Evolutionary conservation across 2,113 vertebrate species (phyloP).

Genomic region (Brachionichthys hirsutus): DNA sequence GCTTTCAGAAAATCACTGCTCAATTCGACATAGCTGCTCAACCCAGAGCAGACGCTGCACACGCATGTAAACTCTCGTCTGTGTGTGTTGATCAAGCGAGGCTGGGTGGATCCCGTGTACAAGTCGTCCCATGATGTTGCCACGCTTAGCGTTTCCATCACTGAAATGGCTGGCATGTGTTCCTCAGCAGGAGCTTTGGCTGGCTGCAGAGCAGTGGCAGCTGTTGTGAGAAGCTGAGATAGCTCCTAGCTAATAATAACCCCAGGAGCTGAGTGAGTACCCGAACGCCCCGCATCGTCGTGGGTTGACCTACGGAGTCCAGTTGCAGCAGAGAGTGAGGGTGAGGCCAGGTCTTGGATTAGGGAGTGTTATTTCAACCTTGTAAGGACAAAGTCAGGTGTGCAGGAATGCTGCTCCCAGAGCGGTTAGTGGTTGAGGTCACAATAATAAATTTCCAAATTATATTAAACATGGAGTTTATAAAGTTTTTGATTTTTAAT

Average conservation of each 20-base stretch:
- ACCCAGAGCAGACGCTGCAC: slow-evolving; percentile 25
- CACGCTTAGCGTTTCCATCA: slow-evolving; percentile 29
- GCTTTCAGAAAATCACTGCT: slow-evolving; percentile 46
- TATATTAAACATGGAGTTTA: too few species aligned
- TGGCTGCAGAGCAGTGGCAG: slow-evolving; percentile 57
- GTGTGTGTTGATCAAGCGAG: slow-evolving; percentile 19
- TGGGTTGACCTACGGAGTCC: slow-evolving; percentile 54
- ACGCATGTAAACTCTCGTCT: slow-evolving; percentile 24
- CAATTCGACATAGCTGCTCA: slow-evolving; percentile 30
- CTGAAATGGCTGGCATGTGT: slow-evolving; percentile 42
- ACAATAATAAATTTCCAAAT: too few species aligned
- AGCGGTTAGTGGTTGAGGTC: slow-evolving; percentile 3
- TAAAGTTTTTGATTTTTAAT: slow-evolving; percentile 3
- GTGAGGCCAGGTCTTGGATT: slow-evolving; percentile 53
- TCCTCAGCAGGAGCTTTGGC: slow-evolving; percentile 47
- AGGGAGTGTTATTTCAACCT: slow-evolving; percentile 31
- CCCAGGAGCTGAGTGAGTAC: slow-evolving; percentile 34
- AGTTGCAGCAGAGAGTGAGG: slow-evolving; percentile 54
- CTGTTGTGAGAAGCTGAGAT: slow-evolving; percentile 61
- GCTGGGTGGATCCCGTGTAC: slow-evolving; percentile 23
- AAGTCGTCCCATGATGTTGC: slow-evolving; percentile 16
- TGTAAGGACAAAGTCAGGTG: slow-evolving; percentile 31
- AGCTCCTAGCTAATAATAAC: slow-evolving; percentile 66
- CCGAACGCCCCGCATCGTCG: slow-evolving; percentile 31
- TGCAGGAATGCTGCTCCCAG: slow-evolving; percentile 4